These are phyloP conservation scores for Epinephelus coioides DNA, from an alignment of 2,797 vertebrate species.

Conservation along the genomic window DNA sequence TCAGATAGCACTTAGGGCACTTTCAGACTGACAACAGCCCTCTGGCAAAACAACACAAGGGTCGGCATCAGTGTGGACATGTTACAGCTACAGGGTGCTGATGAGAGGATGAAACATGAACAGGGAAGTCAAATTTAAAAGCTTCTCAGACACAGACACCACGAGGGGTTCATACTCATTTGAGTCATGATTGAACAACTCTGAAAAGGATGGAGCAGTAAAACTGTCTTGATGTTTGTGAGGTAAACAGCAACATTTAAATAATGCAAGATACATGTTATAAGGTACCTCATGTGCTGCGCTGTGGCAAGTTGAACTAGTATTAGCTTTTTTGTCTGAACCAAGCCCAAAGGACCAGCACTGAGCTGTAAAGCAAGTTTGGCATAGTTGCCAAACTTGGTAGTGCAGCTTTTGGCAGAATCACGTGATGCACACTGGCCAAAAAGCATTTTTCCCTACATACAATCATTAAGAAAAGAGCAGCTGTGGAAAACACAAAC, in stretches of 20 bases:
- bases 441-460: not conserved
- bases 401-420: not conserved
- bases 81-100: not conserved
- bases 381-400: not conserved
- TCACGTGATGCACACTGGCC: not conserved
- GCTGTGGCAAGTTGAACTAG: not conserved
- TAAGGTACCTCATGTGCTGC: no score
- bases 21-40: constrained; percentile 19
- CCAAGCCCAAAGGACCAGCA: not conserved
- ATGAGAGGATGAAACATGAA: constrained; percentile 13
- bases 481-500: no score
- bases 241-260: no score
- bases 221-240: no score
- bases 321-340: not conserved
- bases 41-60: constrained; percentile 21
- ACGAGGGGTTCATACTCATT: not conserved
- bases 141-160: not conserved
- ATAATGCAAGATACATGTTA: no score
- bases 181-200: not conserved
- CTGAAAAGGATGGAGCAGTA: not conserved
- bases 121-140: constrained; percentile 4
- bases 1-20: constrained; percentile 2
- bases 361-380: not conserved
- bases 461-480: not conserved
- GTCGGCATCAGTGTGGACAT: not conserved